Base-by-base conservation (phyloP, 2,888 invertebrate genomes). In the Ypsolopha sequella region DNA sequence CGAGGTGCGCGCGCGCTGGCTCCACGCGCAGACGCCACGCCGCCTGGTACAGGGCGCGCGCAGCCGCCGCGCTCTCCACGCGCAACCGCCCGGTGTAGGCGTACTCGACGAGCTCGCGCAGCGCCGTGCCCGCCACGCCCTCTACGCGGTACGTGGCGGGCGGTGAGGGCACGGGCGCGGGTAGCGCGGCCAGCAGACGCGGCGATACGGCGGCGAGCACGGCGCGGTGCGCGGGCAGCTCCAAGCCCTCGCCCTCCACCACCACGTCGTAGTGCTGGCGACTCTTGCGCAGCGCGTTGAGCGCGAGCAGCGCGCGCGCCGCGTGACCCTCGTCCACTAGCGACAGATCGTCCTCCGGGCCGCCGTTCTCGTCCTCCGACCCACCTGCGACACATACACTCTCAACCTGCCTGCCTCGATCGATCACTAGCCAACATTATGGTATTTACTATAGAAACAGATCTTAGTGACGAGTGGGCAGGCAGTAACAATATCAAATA, bases 201-300 rank as follows among this genome's bases (percentile, higher is more conserved):
- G 93, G 92, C 59, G 94, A 93, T 48, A 91, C 91, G 59, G 93
- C 92, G 6, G 94, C 94, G 62, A 95, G 84, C 54, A 95, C 92
- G 50, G 93, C 94, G 60, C 92, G 88, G 75, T 96, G 96, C 10
- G 92, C 93, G 57, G 90, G 90, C 49, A 93, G 88, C 74, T 95
- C 95, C 36, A 78, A 60, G 59, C 78, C 67, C 66, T 79, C 80
- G 53, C 64, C 75, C 54, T 94, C 95, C 74, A 93, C 91, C 64
- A 96, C 89, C 62, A 94, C 94, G 85, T 96, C 96, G 84, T 93
- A 96, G 80, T 96, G 94, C 72, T 95, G 93, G 53, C 92, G 90
- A 73, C 93, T 93, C 78, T 93, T 93, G 64, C 94, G 88, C 89
- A 95, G 91, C 82, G 91, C 92, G 82, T 93, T 92, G 59, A 95